A percentile compares a stretch with the other conserved stretches of the same genome.
These are phyloP conservation scores for Sebastes flavidus DNA, from an alignment of 2,797 vertebrate species.

Conservation along the genomic window DNA sequence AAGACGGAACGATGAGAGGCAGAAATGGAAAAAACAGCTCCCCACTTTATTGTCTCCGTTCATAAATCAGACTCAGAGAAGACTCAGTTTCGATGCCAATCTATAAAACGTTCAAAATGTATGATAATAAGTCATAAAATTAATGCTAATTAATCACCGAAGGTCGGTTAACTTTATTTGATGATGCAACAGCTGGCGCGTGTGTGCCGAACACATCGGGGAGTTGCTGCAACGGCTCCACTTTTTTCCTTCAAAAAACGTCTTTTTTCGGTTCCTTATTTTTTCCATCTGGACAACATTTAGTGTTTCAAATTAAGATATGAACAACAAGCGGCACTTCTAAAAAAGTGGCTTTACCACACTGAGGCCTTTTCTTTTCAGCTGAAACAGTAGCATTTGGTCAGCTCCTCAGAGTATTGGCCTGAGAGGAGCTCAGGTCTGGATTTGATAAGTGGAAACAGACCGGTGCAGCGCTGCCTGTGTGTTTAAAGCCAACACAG, in stretches of 20 bases:
- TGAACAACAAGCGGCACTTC: slow-evolving; percentile 44
- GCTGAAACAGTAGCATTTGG: slow-evolving; percentile 77
- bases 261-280: slow-evolving; percentile 8
- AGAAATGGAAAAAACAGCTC: not conserved
- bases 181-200: slow-evolving; percentile 18
- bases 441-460: slow-evolving; percentile 89
- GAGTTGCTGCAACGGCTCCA: not conserved
- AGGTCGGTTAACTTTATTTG: not conserved
- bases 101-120: slow-evolving; percentile 8
- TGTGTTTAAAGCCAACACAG: slow-evolving; percentile 76
- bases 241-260: slow-evolving; percentile 14
- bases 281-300: slow-evolving; percentile 58
- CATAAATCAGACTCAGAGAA: slow-evolving; percentile 21
- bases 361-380: slow-evolving; percentile 52
- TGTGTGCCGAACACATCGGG: not conserved
- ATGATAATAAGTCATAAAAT: not conserved
- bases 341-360: slow-evolving; percentile 33
- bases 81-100: not conserved
- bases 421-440: slow-evolving; percentile 81
- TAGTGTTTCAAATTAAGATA: slow-evolving; percentile 49
- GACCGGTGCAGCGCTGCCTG: slow-evolving; percentile 71
- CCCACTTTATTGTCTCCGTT: not conserved
- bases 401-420: slow-evolving; percentile 71
- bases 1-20: not conserved
- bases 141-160: not conserved